phyloP scores from a whole-genome alignment of 2,888 invertebrate genomes.

The Caenorhabditis panamensis region DNA sequence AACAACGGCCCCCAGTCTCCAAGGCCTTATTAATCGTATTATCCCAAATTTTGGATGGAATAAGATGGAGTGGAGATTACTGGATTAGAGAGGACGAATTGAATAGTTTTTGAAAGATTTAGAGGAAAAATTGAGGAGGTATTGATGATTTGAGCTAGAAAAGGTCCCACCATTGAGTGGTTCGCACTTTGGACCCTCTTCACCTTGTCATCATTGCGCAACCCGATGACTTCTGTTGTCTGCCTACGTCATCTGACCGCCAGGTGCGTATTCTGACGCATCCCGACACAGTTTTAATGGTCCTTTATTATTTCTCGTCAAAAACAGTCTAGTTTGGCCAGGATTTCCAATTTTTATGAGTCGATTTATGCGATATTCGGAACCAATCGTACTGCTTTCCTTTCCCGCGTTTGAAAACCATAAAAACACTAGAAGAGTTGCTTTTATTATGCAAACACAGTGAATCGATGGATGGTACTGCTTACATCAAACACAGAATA shows the following conservation, averaged over 20 bases:
- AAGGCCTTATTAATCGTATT: background rate
- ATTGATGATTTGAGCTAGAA: background rate
- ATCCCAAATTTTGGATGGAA: background rate
- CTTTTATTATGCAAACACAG: constrained; percentile 1
- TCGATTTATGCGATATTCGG: background rate
- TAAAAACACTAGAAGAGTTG: background rate
- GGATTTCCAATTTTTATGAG: background rate
- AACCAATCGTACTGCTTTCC: no score
- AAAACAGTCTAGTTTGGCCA: background rate
- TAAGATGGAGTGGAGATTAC: background rate
- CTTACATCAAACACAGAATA: no score
- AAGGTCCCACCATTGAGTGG: background rate
- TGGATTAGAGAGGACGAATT: no score
- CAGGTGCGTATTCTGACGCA: no score
- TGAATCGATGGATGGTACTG: no score
- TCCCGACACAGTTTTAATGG: no score
- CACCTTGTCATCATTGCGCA: no score
- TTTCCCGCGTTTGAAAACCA: background rate
- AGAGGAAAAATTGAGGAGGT: background rate
- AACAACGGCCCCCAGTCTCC: background rate
- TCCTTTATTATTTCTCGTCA: constrained; percentile 1
- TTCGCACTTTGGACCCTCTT: no score
- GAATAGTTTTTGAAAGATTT: no score
- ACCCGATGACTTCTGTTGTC: no score
- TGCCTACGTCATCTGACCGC: no score